Conservation (phyloP, 2,113 vertebrate genomes). For the Conger conger region DNA sequence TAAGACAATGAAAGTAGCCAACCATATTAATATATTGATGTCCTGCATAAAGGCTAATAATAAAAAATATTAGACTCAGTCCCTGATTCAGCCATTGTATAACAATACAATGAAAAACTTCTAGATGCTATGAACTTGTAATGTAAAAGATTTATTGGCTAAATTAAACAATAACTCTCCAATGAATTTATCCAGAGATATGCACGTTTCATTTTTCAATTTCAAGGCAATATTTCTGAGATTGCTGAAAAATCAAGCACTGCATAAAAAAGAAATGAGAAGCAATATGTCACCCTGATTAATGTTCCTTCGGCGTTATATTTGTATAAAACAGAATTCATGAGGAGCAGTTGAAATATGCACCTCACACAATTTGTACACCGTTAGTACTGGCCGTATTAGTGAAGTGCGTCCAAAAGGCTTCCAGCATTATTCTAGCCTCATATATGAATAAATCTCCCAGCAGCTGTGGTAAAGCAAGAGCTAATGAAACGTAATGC, state of each 20-base stretch:
- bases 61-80: neutral
- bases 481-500: neutral
- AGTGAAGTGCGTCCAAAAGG: neutral
- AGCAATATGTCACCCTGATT: slow-evolving; percentile 24
- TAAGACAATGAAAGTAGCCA: slow-evolving; percentile 20
- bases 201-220: slow-evolving; percentile 10
- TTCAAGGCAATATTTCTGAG: neutral
- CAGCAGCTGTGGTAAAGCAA: neutral
- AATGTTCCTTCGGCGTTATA: neutral
- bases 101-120: neutral
- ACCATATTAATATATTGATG: slow-evolving; percentile 31
- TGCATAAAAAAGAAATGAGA: neutral
- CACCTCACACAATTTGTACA: neutral
- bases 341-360: neutral
- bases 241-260: neutral
- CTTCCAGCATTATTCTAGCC: neutral
- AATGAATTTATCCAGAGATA: neutral
- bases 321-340: neutral
- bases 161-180: neutral
- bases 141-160: neutral
- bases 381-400: slow-evolving; percentile 2
- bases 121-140: neutral
- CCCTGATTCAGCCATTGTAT: neutral
- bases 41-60: neutral
- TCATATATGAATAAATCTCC: neutral